Evolutionary conservation across 37 sponge, comb jelly and placozoan genomes (phyloP), one percentile per base, ranked within the genome.

Genomic region (Spongilla lacustris): DNA sequence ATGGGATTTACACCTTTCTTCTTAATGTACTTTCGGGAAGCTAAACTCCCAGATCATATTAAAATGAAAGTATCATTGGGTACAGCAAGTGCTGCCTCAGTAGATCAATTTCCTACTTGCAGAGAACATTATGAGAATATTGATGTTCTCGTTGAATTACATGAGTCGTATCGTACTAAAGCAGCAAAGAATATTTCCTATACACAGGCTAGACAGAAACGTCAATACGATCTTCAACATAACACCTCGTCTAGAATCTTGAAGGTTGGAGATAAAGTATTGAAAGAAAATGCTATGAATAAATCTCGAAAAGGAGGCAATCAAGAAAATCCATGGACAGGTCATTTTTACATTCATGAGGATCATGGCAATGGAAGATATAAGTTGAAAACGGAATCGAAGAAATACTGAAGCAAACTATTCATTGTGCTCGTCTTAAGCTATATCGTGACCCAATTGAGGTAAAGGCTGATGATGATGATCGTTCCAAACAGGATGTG

Each of bases 381-480:
- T 38, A 1, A n/a, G 2, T 22, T 76, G 37, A 35, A 34, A n/a
- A n/a, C 77, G 3, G 0, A 21, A 4, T 17, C 3, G 23, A 38
- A 34, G 3, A 76, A 38, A 22, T 21, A 12, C 77, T 76, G 37
- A 76, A 76, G 23, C 36, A 76, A 10, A 76, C 77, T 2, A n/a
- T 76, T 22, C 77, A 76, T 38, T 76, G 77, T 34, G 36, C 41
- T 32, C 77, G 77, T 21, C 77, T 76, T 2, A 76, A 76, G 5
- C 26, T 33, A 19, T 58, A 27, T 30, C 66, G n/a, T 50, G 80
- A 50, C 29, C 26, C 67, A 41, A 6, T 41, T 41, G 41, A 6
- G 41, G 41, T n/a, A n/a, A n/a, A n/a, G n/a, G n/a, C n/a, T n/a
- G n/a, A n/a, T n/a, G n/a, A n/a, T n/a, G n/a, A n/a, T n/a, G n/a